A percentile compares a stretch with the other conserved stretches of the same genome.
Conservation (phyloP, 2,888 invertebrate genomes). For the Eremobia ochroleuca region DNA sequence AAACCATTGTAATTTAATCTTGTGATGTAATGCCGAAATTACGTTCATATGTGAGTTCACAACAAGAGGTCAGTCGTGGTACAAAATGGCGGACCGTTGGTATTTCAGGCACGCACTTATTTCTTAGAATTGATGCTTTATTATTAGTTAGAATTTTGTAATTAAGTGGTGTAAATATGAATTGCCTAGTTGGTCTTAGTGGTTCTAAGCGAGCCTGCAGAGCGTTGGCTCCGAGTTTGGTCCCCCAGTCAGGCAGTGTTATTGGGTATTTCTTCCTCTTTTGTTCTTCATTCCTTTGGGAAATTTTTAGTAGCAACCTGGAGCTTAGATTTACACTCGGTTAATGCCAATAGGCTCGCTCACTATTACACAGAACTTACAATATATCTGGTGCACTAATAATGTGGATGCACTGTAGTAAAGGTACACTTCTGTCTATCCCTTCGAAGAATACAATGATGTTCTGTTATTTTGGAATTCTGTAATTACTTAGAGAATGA, state of each 20-base stretch:
- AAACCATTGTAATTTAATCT: conserved; percentile 51
- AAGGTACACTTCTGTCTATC: not conserved
- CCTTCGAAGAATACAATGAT: not conserved
- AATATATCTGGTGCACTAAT: not conserved
- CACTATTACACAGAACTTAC: not conserved
- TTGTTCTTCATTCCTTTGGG: not conserved
- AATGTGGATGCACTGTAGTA: not conserved
- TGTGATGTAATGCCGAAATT: conserved; percentile 57
- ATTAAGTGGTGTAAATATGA: conserved; percentile 17
- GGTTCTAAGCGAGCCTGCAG: not conserved
- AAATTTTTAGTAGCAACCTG: not conserved
- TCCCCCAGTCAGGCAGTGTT: rapidly evolving
- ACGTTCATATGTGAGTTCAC: conserved; percentile 43
- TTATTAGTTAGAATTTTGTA: conserved; percentile 30
- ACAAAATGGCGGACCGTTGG: conserved; percentile 41
- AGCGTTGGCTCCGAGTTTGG: not conserved
- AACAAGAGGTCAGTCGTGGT: conserved; percentile 44
- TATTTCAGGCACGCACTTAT: conserved; percentile 27
- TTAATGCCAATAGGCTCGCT: not conserved
- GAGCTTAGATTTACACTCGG: not conserved
- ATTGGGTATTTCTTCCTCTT: not conserved
- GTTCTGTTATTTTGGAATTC: not conserved
- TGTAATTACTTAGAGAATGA: conserved; percentile 9
- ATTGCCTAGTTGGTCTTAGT: not conserved
- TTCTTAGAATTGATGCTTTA: conserved; percentile 10